Percentiles rank a stretch among this genome's conserved stretches.
Evolutionary conservation across 1,140 invertebrate genomes (phyloP).

Genomic region (Pinna nobilis): DNA sequence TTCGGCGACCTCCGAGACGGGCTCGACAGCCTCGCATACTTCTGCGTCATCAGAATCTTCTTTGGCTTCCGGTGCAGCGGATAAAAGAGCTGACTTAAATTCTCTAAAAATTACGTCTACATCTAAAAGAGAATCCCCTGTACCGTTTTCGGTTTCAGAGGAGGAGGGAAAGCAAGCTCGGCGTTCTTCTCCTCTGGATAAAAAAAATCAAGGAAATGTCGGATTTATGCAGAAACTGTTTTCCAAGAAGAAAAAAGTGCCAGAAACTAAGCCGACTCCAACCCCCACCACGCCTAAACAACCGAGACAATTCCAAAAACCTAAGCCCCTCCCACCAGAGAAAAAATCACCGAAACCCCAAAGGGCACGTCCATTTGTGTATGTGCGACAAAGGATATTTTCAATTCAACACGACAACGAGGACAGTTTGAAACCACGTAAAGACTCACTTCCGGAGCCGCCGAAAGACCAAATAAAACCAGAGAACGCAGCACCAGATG

Average conservation of each 20-base stretch:
- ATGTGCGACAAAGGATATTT: slow-evolving; percentile 62
- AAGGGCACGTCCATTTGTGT: slow-evolving; percentile 66
- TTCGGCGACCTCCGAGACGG: slow-evolving; percentile 16
- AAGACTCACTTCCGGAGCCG: slow-evolving; percentile 14
- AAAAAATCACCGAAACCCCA: slow-evolving; percentile 40
- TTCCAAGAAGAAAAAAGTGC: slow-evolving; percentile 62
- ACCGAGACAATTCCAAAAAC: slow-evolving; percentile 17
- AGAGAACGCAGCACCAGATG: neutral
- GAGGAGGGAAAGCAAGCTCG: neutral
- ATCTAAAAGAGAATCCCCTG: slow-evolving; percentile 24
- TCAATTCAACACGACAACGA: slow-evolving; percentile 70
- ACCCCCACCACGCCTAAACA: slow-evolving; percentile 39
- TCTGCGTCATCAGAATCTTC: slow-evolving; percentile 46
- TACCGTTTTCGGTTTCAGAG: slow-evolving; percentile 6
- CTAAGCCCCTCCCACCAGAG: slow-evolving; percentile 40
- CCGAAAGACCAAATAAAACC: neutral
- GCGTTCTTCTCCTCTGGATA: slow-evolving; percentile 1
- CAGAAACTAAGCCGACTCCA: slow-evolving; percentile 38
- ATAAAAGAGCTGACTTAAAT: slow-evolving; percentile 8
- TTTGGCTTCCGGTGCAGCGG: slow-evolving; percentile 13
- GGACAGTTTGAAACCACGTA: too few species aligned
- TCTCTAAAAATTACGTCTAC: slow-evolving; percentile 27
- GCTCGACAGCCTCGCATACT: slow-evolving; percentile 36
- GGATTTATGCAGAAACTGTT: slow-evolving; percentile 68
- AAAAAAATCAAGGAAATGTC: slow-evolving; percentile 44